Evolutionary conservation across 2,113 vertebrate genomes (phyloP).

Genomic region (Rhizomys pruinosus): DNA sequence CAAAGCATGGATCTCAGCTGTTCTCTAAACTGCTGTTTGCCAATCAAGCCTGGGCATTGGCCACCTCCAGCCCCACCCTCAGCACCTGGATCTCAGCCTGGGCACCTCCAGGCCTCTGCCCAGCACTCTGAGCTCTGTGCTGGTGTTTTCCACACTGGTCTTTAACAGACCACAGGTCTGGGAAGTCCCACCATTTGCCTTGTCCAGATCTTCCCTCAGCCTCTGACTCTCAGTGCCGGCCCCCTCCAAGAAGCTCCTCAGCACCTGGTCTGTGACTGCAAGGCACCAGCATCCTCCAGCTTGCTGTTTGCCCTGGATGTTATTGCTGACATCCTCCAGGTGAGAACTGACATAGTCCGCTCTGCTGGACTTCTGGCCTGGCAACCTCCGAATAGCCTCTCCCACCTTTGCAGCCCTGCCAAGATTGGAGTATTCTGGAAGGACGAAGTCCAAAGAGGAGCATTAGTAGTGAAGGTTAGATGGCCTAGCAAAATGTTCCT

Average conservation of each 20-base stretch:
- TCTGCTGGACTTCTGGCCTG: constrained; percentile 34
- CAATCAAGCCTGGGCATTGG: neutral
- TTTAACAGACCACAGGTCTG: constrained; percentile 51
- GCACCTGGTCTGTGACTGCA: constrained; percentile 47
- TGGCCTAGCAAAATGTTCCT: neutral
- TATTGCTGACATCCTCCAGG: constrained; percentile 28
- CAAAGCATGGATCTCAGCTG: constrained; percentile 27
- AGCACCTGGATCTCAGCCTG: constrained; percentile 32
- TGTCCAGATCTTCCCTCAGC: constrained; percentile 59
- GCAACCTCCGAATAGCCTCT: constrained; percentile 27
- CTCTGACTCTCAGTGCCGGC: constrained; percentile 44
- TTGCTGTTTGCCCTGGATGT: constrained; percentile 40
- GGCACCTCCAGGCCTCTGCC: constrained; percentile 28
- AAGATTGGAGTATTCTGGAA: constrained; percentile 25
- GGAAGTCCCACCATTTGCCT: constrained; percentile 40
- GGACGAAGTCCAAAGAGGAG: neutral
- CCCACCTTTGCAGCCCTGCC: neutral
- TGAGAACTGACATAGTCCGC: constrained; percentile 65
- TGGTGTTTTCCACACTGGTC: constrained; percentile 39
- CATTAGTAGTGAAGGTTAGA: neutral
- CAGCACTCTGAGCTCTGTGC: constrained; percentile 10
- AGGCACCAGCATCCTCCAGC: neutral
- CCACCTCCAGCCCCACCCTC: constrained; percentile 18
- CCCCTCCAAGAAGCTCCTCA: constrained; percentile 51
- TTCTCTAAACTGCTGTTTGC: constrained; percentile 38